Percentiles rank a stretch among this genome's conserved stretches.
Conservation (phyloP, 2,113 vertebrate species). For the Colinus virginianus region DNA sequence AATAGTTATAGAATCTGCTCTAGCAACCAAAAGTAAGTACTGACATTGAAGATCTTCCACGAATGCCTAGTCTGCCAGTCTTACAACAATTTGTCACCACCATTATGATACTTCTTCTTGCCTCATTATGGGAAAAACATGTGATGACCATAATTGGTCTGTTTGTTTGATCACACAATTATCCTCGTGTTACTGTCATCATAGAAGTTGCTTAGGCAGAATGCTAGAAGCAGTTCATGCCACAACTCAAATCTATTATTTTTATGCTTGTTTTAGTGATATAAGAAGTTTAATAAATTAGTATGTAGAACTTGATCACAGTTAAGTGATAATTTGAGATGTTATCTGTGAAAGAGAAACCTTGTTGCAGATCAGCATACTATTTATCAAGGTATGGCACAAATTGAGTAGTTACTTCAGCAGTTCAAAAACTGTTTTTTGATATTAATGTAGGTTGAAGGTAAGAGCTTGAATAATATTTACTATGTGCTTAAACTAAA, state of each 20-base stretch:
- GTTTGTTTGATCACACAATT: neutral
- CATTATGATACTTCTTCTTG: neutral
- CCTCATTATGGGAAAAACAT: neutral
- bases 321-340: neutral
- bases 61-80: neutral
- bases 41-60: neutral
- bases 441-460: neutral
- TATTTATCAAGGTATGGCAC: neutral
- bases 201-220: neutral
- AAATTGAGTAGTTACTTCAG: neutral
- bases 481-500: neutral
- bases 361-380: neutral
- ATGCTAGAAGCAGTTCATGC: neutral
- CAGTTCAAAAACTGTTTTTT: neutral
- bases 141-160: neutral
- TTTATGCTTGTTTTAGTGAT: neutral
- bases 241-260: neutral
- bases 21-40: neutral
- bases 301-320: neutral
- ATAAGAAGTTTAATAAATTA: neutral
- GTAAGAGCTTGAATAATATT: neutral
- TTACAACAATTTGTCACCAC: neutral
- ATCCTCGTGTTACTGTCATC: neutral
- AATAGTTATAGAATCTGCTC: neutral
- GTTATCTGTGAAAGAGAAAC: neutral